Conservation (phyloP, 2,888 invertebrate genomes). For the Chaitophorus viminalis region DNA sequence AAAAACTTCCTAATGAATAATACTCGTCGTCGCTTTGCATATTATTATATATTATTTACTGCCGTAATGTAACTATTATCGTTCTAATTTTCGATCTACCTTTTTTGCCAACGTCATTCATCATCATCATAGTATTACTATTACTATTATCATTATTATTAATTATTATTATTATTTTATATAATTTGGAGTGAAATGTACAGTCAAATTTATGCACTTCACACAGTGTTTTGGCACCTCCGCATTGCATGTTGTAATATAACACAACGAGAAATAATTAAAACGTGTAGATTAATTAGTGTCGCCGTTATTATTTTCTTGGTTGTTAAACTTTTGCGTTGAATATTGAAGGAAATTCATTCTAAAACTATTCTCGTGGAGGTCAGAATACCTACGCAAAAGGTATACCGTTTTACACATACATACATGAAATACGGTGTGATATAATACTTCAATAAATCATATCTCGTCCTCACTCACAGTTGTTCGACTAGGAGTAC, state of each 20-base stretch:
- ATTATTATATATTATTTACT: background rate
- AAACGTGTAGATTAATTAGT: background rate
- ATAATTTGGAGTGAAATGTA: background rate
- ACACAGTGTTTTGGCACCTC: background rate
- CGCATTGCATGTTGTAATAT: background rate
- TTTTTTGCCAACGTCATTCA: no score
- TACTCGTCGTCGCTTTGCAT: background rate
- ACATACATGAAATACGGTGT: no score
- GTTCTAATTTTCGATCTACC: background rate
- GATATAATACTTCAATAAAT: no score
- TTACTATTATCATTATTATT: no score
- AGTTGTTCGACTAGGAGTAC: no score
- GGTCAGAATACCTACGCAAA: background rate
- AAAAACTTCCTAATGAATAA: no score
- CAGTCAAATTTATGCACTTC: background rate
- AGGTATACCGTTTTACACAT: no score
- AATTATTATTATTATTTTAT: background rate
- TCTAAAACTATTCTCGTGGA: no score
- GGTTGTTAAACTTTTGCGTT: background rate
- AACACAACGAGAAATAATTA: conserved; percentile 5
- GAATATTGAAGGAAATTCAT: background rate
- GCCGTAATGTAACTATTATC: background rate
- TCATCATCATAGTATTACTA: background rate
- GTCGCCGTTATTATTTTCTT: background rate
- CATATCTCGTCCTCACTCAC: no score